Evolutionary conservation across 2,113 vertebrate species (phyloP).

Genomic region (Labeo rohita): DNA sequence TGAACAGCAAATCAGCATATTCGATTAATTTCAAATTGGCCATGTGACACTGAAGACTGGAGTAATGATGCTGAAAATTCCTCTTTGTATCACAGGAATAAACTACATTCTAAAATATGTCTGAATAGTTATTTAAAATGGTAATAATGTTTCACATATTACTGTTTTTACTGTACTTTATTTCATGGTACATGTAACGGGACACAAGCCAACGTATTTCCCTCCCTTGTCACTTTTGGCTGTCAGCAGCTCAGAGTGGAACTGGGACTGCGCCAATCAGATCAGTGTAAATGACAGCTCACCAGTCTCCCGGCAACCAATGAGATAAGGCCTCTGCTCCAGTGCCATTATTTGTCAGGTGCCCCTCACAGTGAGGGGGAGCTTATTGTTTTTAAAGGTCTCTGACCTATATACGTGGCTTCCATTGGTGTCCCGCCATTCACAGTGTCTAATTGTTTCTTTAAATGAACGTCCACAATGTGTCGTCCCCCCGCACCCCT

Average conservation of each 20-base stretch:
- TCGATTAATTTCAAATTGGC: too few species aligned
- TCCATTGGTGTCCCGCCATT: constrained; percentile 30
- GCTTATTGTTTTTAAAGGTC: constrained; percentile 69
- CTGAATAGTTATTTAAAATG: too few species aligned
- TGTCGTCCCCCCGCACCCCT: neutral
- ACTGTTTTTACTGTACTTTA: neutral
- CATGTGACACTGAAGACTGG: too few species aligned
- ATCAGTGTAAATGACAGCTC: constrained; percentile 44
- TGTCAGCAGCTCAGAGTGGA: neutral
- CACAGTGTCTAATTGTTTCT: constrained; percentile 44
- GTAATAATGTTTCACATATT: too few species aligned
- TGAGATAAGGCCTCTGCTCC: constrained; percentile 33
- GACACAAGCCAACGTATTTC: neutral
- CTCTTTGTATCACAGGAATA: too few species aligned
- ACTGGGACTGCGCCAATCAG: neutral
- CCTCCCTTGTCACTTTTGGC: constrained; percentile 3
- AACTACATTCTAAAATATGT: too few species aligned
- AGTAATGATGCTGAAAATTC: too few species aligned
- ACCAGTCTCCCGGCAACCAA: constrained; percentile 63
- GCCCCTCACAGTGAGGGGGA: constrained; percentile 44
- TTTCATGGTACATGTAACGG: neutral
- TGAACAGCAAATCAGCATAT: too few species aligned
- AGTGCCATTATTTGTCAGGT: constrained; percentile 49
- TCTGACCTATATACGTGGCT: constrained; percentile 70
- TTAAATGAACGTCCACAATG: constrained; percentile 48